Evolutionary conservation across 2,113 vertebrate genomes (phyloP).

Genomic region (Tragelaphus scriptus): DNA sequence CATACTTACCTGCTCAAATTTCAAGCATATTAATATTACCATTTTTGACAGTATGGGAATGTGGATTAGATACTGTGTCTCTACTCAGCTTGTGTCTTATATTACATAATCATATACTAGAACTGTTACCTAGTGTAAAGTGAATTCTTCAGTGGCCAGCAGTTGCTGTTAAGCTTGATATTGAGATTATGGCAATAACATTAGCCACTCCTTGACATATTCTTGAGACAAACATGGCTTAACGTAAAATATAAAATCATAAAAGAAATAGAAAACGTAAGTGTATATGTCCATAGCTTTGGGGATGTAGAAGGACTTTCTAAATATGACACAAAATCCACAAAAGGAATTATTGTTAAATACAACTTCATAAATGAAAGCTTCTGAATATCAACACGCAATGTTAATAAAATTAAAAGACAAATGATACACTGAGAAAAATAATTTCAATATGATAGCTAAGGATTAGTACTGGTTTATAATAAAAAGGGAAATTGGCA

Average conservation of each 20-base stretch:
- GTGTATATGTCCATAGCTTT: background rate
- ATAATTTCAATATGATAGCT: background rate
- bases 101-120: background rate
- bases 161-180: background rate
- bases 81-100: background rate
- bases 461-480: background rate
- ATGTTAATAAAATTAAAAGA: constrained; percentile 3
- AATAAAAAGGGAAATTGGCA: constrained; percentile 7
- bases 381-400: constrained; percentile 10
- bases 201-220: background rate
- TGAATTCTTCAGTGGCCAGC: background rate
- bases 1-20: background rate
- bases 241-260: constrained; percentile 11
- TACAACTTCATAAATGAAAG: constrained; percentile 25
- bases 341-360: background rate
- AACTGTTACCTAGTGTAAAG: constrained; percentile 27
- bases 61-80: background rate
- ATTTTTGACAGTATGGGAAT: background rate
- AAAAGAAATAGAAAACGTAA: background rate
- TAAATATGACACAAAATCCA: background rate
- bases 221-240: background rate
- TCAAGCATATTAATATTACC: background rate
- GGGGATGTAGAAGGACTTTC: background rate
- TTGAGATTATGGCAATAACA: background rate
- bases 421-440: constrained; percentile 21